Percentiles rank a stretch among this genome's conserved stretches.
phyloP scores from a whole-genome alignment of 2,888 invertebrate species.

The Chirona hameri region DNA sequence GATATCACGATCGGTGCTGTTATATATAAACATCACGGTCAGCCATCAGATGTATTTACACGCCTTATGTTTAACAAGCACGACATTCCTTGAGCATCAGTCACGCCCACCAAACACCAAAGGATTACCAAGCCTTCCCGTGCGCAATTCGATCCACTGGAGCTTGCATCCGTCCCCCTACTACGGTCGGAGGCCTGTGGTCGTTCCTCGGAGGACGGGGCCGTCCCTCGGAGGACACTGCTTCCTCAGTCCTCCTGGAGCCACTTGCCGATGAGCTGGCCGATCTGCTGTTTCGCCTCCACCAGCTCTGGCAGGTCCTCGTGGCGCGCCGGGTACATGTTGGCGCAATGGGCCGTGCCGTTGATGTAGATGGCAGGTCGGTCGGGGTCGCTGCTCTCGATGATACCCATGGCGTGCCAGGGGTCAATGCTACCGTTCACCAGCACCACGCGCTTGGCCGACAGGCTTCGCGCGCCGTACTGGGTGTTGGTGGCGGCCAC shows the following conservation, averaged over 20 bases:
- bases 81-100: too few species aligned
- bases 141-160: not conserved
- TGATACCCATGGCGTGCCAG: slow-evolving; percentile 53
- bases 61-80: too few species aligned
- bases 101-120: too few species aligned
- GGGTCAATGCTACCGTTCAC: slow-evolving; percentile 52
- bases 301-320: slow-evolving; percentile 64
- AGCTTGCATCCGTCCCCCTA: too few species aligned
- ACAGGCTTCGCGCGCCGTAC: slow-evolving; percentile 46
- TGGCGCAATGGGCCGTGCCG: slow-evolving; percentile 88
- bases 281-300: slow-evolving; percentile 55
- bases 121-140: too few species aligned
- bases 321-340: slow-evolving; percentile 76
- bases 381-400: not conserved
- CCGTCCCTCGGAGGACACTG: too few species aligned
- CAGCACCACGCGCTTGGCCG: slow-evolving; percentile 45
- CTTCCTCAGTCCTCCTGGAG: not conserved
- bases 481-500: slow-evolving; percentile 65
- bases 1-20: too few species aligned
- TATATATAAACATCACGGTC: too few species aligned
- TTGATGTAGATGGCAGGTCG: slow-evolving; percentile 35
- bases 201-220: too few species aligned
- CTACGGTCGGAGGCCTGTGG: too few species aligned
- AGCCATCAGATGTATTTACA: too few species aligned
- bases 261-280: not conserved